Evolutionary conservation across 2,797 vertebrate genomes (phyloP), one percentile per base, ranked within the genome.

Genomic region (Triplophysa bombifrons): DNA sequence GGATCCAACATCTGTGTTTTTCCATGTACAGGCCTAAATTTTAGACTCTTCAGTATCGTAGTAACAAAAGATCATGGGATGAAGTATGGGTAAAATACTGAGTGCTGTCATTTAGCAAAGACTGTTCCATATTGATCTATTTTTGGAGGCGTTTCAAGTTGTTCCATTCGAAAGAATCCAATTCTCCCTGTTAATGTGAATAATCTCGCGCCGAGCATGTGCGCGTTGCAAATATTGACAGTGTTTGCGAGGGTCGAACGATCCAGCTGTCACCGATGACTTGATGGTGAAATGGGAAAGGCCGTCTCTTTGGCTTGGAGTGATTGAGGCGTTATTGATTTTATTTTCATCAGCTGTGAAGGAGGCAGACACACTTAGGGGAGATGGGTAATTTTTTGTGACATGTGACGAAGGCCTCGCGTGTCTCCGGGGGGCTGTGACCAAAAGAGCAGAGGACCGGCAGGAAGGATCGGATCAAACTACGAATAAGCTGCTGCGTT

Each of bases 291-390:
- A 86, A 87, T 84, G 72, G 80, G 74, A 85, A 84, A 85, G 74
- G 68, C 73, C 72, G 74, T 80, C 58, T 46, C 64, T 85, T 84
- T 80, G 67, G 27, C 72, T 89, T 87, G 86, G 83, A 85, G 84
- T 87, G 88, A 92, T 89, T 90, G 87, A 88, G 86, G 86, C 83
- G 80, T 85, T 87, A 92, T 93, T 91, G 92, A 93, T 93, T 91
- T 90, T 77, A 87, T 87, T 90, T 89, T 90, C 83, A 83, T 90
- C 88, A 85, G 84, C 84, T 90, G 85, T 91, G 83, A 91, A 87
- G 81, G 86, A 82, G 87, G 85, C 86, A 88, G 87, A 87, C 86
- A 86, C 77, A 67, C 70, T 91, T 88, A 90, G 80, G 77, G 84
- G 81, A 85, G 85, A 80, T 90, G 85, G 86, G 88, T 91, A 84